Conservation (phyloP, 2,888 invertebrate species). For the Chymomyza caudatula region DNA sequence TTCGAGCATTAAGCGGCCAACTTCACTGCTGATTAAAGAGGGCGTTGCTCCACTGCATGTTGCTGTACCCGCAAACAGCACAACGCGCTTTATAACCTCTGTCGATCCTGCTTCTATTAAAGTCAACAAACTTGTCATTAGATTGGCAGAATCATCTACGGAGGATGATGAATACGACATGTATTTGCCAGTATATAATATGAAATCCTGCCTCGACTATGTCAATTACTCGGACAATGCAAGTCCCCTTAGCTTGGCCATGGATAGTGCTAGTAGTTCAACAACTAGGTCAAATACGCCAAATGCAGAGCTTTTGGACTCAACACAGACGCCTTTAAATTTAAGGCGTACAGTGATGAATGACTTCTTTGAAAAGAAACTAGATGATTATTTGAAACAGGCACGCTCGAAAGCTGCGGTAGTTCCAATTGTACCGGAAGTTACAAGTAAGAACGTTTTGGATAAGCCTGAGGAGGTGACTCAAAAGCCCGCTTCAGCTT, state of each 20-base stretch:
- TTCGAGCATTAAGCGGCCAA: conserved; percentile 36
- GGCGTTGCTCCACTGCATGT: conserved; percentile 27
- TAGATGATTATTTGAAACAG: conserved; percentile 74
- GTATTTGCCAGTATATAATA: conserved; percentile 16
- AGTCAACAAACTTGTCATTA: conserved; percentile 71
- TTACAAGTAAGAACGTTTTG: neutral
- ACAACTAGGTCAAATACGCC: conserved; percentile 68
- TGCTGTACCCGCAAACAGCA: conserved; percentile 11
- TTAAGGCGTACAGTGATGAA: conserved; percentile 57
- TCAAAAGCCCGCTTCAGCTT: conserved; percentile 3
- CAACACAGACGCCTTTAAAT: conserved; percentile 27
- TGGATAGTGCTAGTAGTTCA: conserved; percentile 66
- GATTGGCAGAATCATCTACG: conserved; percentile 58
- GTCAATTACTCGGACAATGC: conserved; percentile 61
- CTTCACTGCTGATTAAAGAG: conserved; percentile 48
- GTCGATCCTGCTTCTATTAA: conserved; percentile 61
- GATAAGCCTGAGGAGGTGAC: neutral
- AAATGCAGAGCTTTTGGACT: conserved; percentile 31
- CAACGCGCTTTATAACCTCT: conserved; percentile 67
- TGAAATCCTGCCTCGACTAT: conserved; percentile 27
- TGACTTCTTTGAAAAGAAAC: conserved; percentile 71
- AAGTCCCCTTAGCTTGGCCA: conserved; percentile 71
- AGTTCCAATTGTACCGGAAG: neutral
- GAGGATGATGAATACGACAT: conserved; percentile 55
- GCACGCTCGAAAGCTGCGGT: conserved; percentile 64